Base-by-base conservation (phyloP, 2,113 vertebrate species). In the Nycticebus coucang region DNA sequence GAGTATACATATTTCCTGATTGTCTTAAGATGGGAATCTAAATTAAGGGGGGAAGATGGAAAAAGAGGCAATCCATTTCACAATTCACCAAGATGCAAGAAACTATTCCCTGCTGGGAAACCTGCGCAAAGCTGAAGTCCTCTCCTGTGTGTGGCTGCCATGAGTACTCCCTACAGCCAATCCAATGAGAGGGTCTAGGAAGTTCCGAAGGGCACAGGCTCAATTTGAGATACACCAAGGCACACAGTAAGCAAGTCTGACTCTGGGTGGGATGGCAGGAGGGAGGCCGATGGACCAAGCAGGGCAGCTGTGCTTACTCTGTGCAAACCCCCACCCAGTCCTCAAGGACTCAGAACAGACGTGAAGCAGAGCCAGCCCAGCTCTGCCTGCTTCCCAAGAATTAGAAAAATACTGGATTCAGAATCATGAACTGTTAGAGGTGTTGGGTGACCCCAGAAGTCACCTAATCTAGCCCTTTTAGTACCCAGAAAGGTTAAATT, bases 1-100 rank as follows among this genome's bases (percentile, higher is more conserved):
- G 24, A 95, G 18, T 55, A 62, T 50, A 84, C 66, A 17, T 72
- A 64, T 37, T 93, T 88, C 26, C 64, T 30, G 11, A 89, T 24
- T 84, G 57, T 89, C 86, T 94, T 88, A 41, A 80, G 83, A 91
- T 35, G 37, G 26, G 33, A 78, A 86, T 78, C 78, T 57, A 91
- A 68, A n/a, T 50, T 77, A 22, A 50, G 21, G 55, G 13, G 28
- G 50, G 35, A 41, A 41, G 41, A 5, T 5, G 28, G 26, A n/a
- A n/a, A 53, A 26, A 96, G 57, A 95, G 12, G 41, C 26, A 37
- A 33, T 88, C 12, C 13, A 45, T 80, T 83, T 68, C 45, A 60
- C 60, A 85, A 75, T n/a, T 82, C 77, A 82, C 45, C 90, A 68
- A 81, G 62, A 85, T 75, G 50, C 33, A 62, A 87, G 30, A 85